Evolutionary conservation across 2,113 vertebrate genomes (phyloP).

Genomic region (Sinocyclocheilus anshuiensis): DNA sequence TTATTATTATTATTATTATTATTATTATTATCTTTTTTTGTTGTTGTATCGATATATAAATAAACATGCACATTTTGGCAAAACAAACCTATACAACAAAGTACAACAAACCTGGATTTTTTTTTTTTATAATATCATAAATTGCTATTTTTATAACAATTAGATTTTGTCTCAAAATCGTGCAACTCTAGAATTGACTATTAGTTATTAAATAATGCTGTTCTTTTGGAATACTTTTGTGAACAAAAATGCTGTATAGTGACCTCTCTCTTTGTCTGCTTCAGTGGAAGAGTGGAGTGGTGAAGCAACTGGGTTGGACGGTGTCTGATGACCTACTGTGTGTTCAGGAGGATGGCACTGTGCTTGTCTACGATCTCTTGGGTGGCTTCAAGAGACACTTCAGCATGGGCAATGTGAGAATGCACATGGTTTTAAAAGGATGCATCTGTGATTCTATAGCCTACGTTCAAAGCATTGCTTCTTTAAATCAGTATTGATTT

Average conservation of each 20-base stretch:
- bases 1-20: too few relatives aligned
- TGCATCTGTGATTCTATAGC: neutral
- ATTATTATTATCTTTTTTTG: too few relatives aligned
- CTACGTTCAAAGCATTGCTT: neutral
- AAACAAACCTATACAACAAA: too few relatives aligned
- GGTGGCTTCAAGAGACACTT: conserved; percentile 91
- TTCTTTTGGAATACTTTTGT: neutral
- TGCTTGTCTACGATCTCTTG: conserved; percentile 90
- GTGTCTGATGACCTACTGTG: conserved; percentile 89
- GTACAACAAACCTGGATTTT: too few relatives aligned
- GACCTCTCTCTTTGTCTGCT: neutral
- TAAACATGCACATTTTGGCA: too few relatives aligned
- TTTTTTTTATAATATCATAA: too few relatives aligned
- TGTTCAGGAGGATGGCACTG: conserved; percentile 89
- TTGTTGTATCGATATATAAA: too few relatives aligned
- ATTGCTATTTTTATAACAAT: too few relatives aligned
- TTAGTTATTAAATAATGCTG: neutral
- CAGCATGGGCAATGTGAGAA: conserved; percentile 91
- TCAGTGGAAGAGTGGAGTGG: conserved; percentile 90
- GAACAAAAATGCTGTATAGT: conserved; percentile 27
- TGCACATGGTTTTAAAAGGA: neutral
- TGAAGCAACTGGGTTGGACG: conserved; percentile 90
- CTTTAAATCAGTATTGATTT: neutral
- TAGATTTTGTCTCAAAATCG: neutral
- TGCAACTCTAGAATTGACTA: neutral